Base-by-base conservation (phyloP, 1,140 invertebrate genomes). In the Glomeris maerens region DNA sequence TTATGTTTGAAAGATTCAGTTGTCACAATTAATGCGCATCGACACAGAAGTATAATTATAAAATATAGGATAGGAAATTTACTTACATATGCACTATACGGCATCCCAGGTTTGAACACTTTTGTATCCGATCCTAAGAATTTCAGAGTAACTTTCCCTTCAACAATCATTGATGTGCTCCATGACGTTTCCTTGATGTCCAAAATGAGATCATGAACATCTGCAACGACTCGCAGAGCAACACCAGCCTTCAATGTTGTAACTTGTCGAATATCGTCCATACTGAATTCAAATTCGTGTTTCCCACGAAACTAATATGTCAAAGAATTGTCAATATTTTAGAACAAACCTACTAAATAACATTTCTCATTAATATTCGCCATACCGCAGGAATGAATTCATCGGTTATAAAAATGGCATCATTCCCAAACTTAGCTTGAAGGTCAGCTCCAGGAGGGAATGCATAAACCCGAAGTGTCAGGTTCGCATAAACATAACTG, bases 61-160 rank as follows among this genome's bases (percentile, higher is more conserved):
- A n/a, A n/a, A n/a, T n/a, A n/a, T n/a, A n/a, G n/a, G n/a, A n/a
- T n/a, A n/a, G n/a, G n/a, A n/a, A n/a, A n/a, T n/a, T n/a, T n/a
- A n/a, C n/a, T n/a, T 60, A 77, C 73, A 55, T 72, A 62, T 21
- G 64, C 58, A 23, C 65, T 64, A 52, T 75, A 67, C 1, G 68
- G 64, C 58, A 74, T 69, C 50, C 72, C 70, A 2, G 77, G 76
- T 59, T 73, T 76, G 57, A 78, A 80, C 26, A 73, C 63, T 36
- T 70, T 58, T 1, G 74, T 68, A 36, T 59, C 60, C 27, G 66
- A 60, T 22, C 74, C 74, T 2, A 78, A 60, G 60, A 78, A 78
- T 26, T 64, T 60, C 2, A 79, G 50, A 39, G 62, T 61, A 3
- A 75, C 51, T 7, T 60, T 59, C 10, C 67, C 64, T 27, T 66